Conservation (phyloP, 1,140 invertebrate genomes). For the Zaprionus davidi region DNA sequence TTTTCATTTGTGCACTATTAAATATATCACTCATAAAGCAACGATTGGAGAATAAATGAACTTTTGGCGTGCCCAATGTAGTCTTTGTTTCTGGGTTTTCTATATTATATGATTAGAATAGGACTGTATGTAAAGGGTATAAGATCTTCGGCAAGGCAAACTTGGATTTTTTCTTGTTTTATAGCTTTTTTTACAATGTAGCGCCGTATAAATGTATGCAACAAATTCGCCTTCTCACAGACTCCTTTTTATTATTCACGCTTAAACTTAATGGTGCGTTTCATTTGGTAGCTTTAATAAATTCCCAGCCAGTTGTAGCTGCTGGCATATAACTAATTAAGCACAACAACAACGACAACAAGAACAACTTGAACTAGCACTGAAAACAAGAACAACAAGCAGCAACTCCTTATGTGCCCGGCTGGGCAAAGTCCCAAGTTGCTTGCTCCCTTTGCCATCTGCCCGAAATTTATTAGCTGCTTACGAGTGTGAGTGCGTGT, state of each 20-base stretch:
- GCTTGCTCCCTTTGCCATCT: constrained; percentile 11
- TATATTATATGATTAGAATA: too few relatives aligned
- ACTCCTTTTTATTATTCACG: background rate
- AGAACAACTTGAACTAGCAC: constrained; percentile 20
- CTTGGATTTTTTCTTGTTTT: too few relatives aligned
- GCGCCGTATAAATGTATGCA: background rate
- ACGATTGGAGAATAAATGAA: too few relatives aligned
- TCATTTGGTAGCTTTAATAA: constrained; percentile 44
- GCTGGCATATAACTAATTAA: constrained; percentile 56
- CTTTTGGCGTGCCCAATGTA: too few relatives aligned
- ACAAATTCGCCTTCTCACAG: background rate
- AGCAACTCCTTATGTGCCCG: constrained; percentile 23
- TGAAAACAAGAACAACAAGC: constrained; percentile 32
- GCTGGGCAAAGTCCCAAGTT: constrained; percentile 21
- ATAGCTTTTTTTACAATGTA: too few relatives aligned
- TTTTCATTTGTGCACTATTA: too few relatives aligned
- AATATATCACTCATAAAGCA: too few relatives aligned
- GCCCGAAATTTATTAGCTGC: constrained; percentile 72
- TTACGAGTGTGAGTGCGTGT: constrained; percentile 29
- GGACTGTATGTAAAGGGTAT: too few relatives aligned
- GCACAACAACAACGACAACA: constrained; percentile 25
- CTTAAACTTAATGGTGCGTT: constrained; percentile 55
- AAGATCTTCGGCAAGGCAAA: too few relatives aligned
- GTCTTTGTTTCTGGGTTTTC: too few relatives aligned
- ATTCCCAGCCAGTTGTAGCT: constrained; percentile 26